Evolutionary conservation across 2,113 vertebrate genomes (phyloP).

Genomic region (Nothocercus nigrocapillus): DNA sequence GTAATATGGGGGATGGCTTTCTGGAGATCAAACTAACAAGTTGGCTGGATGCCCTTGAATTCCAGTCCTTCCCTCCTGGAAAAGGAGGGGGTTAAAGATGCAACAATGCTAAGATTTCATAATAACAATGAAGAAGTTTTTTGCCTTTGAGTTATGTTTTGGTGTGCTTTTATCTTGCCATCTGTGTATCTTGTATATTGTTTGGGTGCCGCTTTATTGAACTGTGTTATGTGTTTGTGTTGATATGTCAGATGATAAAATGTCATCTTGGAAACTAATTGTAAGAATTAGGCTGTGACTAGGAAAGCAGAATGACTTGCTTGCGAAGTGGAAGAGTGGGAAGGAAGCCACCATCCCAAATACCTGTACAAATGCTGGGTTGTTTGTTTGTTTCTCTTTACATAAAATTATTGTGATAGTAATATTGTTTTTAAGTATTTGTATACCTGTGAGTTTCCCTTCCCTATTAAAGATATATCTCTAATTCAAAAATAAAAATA

Average conservation of each 20-base stretch:
- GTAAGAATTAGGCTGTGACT: neutral
- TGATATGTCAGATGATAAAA: neutral
- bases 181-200: accelerated
- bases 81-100: neutral
- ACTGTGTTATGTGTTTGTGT: accelerated
- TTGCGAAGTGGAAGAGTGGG: neutral
- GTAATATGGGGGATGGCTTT: neutral
- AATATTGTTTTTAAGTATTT: neutral
- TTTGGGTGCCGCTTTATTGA: neutral
- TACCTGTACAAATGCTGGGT: neutral
- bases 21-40: neutral
- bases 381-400: neutral
- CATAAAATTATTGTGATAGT: neutral
- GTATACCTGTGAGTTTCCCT: neutral
- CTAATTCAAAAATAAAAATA: neutral
- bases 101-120: neutral
- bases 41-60: neutral
- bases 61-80: neutral
- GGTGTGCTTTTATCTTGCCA: neutral
- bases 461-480: neutral
- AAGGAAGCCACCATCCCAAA: neutral
- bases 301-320: neutral
- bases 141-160: neutral
- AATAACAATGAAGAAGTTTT: neutral
- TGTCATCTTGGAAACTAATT: neutral